Base-by-base conservation (phyloP, 2,888 invertebrate species). In the Busseola fusca region DNA sequence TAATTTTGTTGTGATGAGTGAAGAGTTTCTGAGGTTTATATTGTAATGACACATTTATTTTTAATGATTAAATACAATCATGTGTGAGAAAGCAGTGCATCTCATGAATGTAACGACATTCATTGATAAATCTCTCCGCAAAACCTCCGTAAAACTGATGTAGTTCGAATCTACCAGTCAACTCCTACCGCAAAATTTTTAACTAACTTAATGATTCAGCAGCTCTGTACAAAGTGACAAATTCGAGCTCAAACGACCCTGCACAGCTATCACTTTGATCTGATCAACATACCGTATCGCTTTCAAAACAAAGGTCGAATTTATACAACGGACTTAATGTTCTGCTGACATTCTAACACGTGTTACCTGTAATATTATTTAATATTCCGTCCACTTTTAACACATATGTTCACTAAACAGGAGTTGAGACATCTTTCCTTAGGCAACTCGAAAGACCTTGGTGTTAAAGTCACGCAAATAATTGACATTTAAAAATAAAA, bases 341-440 rank as follows among this genome's bases (percentile, higher is more conserved):
- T 74, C 37, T 27, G n/a, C 62, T 82, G 84, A 76, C 84, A 84
- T 84, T 84, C 69, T 45, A 70, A 77, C 74, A 69, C 69, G 58
- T 71, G 37, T 68, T 34, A 64, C 62, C 65, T 14, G 16, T n/a
- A 64, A 69, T 70, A 67, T 56, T 69, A 60, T 70, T 62, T 63
- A 70, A 68, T 67, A 74, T 77, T 71, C 60, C 56, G 34, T 57
- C 68, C 18, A 65, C 48, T 77, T 74, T 72, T 65, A 60, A 14
- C 7, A 69, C 6, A 37, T 64, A 40, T 65, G 66, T 62, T 68
- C 64, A 60, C 58, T 68, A 80, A 62, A 37, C 56, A 54, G 25
- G 6, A 52, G 34, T 80, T 84, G 69, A 42, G 69, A 65, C 77
- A 76, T 80, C 74, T 67, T 37, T 66, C 27, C 37, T 80, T 78